Percentiles rank a stretch among this genome's conserved stretches.
Evolutionary conservation across 2,888 invertebrate genomes (phyloP).

Genomic region (Vesta saturnalis): DNA sequence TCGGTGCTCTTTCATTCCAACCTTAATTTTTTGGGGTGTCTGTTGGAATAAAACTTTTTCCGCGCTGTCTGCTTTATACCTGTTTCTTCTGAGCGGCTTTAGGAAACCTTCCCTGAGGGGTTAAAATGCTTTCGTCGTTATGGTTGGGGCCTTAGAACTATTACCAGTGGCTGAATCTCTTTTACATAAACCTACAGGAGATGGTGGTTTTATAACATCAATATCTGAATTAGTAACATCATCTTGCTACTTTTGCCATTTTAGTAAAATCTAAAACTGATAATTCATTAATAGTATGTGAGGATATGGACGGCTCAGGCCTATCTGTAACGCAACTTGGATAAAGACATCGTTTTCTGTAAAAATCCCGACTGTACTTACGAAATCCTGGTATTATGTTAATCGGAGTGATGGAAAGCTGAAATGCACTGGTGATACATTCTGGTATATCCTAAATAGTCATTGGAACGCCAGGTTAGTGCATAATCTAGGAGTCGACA

Average conservation of each 20-base stretch:
- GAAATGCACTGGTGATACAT: not conserved
- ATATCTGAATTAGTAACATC: no score
- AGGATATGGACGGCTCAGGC: no score
- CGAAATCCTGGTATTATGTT: not conserved
- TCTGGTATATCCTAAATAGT: not conserved
- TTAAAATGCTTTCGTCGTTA: not conserved
- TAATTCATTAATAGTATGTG: not conserved
- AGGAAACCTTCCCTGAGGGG: not conserved
- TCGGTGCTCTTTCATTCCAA: no score
- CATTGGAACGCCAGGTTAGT: not conserved
- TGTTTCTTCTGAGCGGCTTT: not conserved
- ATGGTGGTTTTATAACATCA: no score
- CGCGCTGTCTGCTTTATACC: not conserved
- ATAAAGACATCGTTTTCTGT: not conserved
- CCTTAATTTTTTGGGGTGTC: no score
- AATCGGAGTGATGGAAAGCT: not conserved
- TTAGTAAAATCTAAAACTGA: not conserved
- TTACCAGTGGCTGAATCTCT: not conserved
- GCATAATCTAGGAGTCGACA: not conserved
- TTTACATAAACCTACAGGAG: no score
- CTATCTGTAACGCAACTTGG: no score
- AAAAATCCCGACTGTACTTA: not conserved
- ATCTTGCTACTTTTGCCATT: not conserved
- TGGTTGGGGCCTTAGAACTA: not conserved
- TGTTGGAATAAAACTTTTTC: not conserved